Evolutionary conservation across 2,888 invertebrate genomes (phyloP).

Genomic region (Lissocephala sabroskyi): DNA sequence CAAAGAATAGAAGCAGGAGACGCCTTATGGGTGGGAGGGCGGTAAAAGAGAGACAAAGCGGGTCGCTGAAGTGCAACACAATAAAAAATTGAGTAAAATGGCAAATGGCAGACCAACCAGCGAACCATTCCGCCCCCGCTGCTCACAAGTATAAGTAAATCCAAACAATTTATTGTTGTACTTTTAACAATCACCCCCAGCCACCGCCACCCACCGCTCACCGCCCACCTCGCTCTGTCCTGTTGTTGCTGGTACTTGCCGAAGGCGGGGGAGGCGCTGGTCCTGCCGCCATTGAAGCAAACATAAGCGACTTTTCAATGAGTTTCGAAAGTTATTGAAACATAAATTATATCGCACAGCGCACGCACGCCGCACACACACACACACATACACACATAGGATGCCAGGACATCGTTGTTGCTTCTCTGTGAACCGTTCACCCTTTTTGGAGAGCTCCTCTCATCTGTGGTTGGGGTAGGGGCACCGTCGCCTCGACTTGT

Average conservation of each 20-base stretch:
- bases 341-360: conserved; percentile 60
- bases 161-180: conserved; percentile 61
- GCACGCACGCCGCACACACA: conserved; percentile 54
- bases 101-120: conserved; percentile 45
- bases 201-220: no score
- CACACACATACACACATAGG: conserved; percentile 22
- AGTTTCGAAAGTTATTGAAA: conserved; percentile 60
- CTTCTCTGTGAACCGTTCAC: no score
- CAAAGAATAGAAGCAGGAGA: not conserved
- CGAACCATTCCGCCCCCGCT: conserved; percentile 3
- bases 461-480: no score
- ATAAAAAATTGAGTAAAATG: conserved; percentile 61
- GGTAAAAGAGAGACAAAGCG: conserved; percentile 43
- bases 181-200: conserved; percentile 54
- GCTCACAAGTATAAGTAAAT: conserved; percentile 44
- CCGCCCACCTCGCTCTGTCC: no score
- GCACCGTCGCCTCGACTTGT: conserved; percentile 2
- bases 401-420: no score
- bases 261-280: conserved; percentile 5
- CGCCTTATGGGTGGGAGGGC: conserved; percentile 17
- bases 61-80: conserved; percentile 60
- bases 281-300: conserved; percentile 55
- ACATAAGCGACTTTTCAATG: conserved; percentile 60
- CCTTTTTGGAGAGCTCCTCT: no score
- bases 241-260: conserved; percentile 25